Conservation (phyloP, 2,888 invertebrate species). For the Tinea pellionella region DNA sequence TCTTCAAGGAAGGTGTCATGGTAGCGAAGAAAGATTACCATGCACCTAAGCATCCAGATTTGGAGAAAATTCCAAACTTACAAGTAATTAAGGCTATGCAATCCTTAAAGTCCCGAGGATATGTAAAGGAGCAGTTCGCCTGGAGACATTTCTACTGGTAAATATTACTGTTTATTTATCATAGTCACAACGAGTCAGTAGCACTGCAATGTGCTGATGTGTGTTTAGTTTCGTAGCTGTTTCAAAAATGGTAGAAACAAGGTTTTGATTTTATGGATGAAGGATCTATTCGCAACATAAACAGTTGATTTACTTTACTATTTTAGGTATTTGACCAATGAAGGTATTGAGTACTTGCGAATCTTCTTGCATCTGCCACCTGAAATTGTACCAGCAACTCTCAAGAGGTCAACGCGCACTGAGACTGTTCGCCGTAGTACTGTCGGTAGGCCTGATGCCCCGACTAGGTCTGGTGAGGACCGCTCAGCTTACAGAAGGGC, state of each 20-base stretch:
- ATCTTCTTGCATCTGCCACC: slow-evolving; percentile 96
- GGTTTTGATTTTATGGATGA: background rate
- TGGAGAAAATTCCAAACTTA: slow-evolving; percentile 94
- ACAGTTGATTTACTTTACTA: background rate
- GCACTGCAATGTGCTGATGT: too few relatives aligned
- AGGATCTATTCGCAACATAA: background rate
- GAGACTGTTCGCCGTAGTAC: slow-evolving; percentile 86
- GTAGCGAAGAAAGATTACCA: slow-evolving; percentile 99
- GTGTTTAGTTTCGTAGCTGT: too few relatives aligned
- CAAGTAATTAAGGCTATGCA: slow-evolving; percentile 99
- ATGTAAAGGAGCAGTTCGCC: slow-evolving; percentile 99
- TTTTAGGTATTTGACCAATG: slow-evolving; percentile 90
- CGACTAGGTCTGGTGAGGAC: slow-evolving; percentile 84
- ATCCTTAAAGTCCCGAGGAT: slow-evolving; percentile 95
- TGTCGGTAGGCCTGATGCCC: slow-evolving; percentile 74
- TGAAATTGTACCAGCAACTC: slow-evolving; percentile 98
- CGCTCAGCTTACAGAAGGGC: slow-evolving; percentile 85
- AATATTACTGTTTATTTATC: slow-evolving; percentile 22
- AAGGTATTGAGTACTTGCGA: slow-evolving; percentile 96
- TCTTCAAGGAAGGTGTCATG: slow-evolving; percentile 99
- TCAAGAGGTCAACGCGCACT: slow-evolving; percentile 89
- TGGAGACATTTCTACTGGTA: slow-evolving; percentile 99
- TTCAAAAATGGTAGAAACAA: background rate
- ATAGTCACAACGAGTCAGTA: too few relatives aligned
- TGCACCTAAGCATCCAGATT: slow-evolving; percentile 96